A percentile compares a stretch with the other conserved stretches of the same genome.
phyloP scores from a whole-genome alignment of 2,888 invertebrate species.

The Pandemis heparana region DNA sequence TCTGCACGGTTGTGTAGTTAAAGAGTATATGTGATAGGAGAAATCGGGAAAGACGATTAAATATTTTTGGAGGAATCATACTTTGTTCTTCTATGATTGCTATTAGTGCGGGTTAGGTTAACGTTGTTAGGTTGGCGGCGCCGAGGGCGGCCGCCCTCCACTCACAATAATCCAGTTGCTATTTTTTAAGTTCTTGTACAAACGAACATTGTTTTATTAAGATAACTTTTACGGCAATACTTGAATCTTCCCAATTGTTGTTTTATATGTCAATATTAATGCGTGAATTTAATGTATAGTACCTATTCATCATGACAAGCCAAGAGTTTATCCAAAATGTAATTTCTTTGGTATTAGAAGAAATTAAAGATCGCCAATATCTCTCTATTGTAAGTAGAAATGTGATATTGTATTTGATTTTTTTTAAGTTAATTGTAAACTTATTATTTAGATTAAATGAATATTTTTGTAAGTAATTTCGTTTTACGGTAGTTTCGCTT shows the following conservation, averaged over 20 bases:
- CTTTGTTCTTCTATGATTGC: slow-evolving; percentile 70
- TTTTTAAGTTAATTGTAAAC: slow-evolving; percentile 79
- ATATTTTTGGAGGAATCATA: slow-evolving; percentile 73
- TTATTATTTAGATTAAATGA: slow-evolving; percentile 78
- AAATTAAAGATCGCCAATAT: slow-evolving; percentile 76
- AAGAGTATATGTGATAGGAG: slow-evolving; percentile 77
- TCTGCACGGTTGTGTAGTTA: slow-evolving; percentile 62
- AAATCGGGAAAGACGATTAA: slow-evolving; percentile 59
- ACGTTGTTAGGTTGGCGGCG: slow-evolving; percentile 21
- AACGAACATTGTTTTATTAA: slow-evolving; percentile 50
- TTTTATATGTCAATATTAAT: slow-evolving; percentile 61
- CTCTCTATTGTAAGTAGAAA: slow-evolving; percentile 86
- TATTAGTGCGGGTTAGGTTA: slow-evolving; percentile 55
- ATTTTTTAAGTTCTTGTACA: slow-evolving; percentile 42
- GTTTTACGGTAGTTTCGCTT: slow-evolving; percentile 81
- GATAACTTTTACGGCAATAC: slow-evolving; percentile 72
- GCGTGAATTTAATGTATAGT: slow-evolving; percentile 69
- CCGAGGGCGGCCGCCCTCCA: slow-evolving; percentile 47
- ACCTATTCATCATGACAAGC: slow-evolving; percentile 67
- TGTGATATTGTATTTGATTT: slow-evolving; percentile 86
- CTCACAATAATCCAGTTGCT: slow-evolving; percentile 33
- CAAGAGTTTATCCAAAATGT: slow-evolving; percentile 69
- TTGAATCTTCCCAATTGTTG: slow-evolving; percentile 80
- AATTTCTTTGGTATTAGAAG: slow-evolving; percentile 67
- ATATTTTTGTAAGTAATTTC: slow-evolving; percentile 84